phyloP scores from a whole-genome alignment of 2,113 vertebrate genomes.

The Aviceda subcristata region DNA sequence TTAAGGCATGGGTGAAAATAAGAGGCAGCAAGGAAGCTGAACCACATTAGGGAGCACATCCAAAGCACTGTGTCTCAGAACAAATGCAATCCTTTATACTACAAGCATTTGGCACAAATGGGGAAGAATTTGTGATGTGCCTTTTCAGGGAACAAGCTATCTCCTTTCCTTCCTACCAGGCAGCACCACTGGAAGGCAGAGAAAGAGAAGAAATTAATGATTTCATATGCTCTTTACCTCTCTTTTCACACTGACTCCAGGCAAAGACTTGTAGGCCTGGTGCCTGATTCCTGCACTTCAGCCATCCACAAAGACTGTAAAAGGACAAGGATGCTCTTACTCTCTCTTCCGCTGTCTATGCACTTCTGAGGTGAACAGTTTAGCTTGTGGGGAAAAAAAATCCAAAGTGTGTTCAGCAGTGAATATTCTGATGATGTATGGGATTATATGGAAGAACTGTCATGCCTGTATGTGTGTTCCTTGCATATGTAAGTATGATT shows the following conservation, averaged over 20 bases:
- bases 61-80: neutral
- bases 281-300: neutral
- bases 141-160: neutral
- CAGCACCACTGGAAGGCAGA: neutral
- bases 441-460: neutral
- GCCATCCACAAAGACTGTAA: neutral
- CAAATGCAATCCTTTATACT: neutral
- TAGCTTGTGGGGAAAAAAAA: neutral
- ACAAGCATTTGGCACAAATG: neutral
- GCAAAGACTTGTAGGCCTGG: neutral
- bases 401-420: neutral
- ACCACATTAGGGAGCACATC: neutral
- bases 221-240: neutral
- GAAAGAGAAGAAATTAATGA: neutral
- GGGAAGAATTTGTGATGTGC: neutral
- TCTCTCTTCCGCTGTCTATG: neutral
- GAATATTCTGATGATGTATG: neutral
- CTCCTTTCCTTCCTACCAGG: neutral
- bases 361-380: neutral
- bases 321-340: neutral
- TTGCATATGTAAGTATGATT: neutral
- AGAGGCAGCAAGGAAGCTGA: slow-evolving; percentile 20
- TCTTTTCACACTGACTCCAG: neutral
- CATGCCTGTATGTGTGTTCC: neutral
- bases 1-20: slow-evolving; percentile 25